Evolutionary conservation across 2,888 invertebrate genomes (phyloP), one percentile per base, ranked within the genome.

Genomic region (Nasonia oneida): DNA sequence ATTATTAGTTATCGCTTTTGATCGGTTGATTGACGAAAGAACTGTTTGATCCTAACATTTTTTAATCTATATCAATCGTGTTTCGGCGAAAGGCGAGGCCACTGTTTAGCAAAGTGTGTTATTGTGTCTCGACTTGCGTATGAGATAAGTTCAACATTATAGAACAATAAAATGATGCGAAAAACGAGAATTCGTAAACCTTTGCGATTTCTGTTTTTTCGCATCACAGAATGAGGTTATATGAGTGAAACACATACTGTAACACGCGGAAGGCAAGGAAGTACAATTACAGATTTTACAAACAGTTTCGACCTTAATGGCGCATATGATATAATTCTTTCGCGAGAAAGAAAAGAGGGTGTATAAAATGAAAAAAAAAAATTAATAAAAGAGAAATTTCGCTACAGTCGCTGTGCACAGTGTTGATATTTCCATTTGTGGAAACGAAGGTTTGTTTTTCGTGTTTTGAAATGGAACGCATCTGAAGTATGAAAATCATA

Each of bases 1-100:
- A 83, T 85, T 81, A 85, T 86, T 86, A 87, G 87, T 86, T 87
- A 87, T 87, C 87, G 86, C 86, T 86, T 87, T 87, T 85, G 83
- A 87, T 81, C 81, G 78, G 84, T 86, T 83, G 76, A 86, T 80
- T 86, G 80, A 84, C 77, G 50, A 47, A 86, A 67, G 50, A 82
- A 75, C 29, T 84, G 79, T 77, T 81, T 76, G 83, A 83, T 83
- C 83, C 85, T 74, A 81, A 81, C 67, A 81, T n/a, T 67, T 83
- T 57, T 78, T 84, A 76, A 80, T 83, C 67, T 81, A 84, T 81
- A 83, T 87, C 82, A 87, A 86, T 86, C 86, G 86, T 87, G 84
- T 87, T 84, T 86, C 74, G 80, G 81, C 80, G 75, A 75, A 85
- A 85, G 67, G 83, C 81, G 81, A 87, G 74, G 82, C 76, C 73